Evolutionary conservation across 2,888 invertebrate genomes (phyloP), one percentile per base, ranked within the genome.

Genomic region (Rhorus exstirpatorius): DNA sequence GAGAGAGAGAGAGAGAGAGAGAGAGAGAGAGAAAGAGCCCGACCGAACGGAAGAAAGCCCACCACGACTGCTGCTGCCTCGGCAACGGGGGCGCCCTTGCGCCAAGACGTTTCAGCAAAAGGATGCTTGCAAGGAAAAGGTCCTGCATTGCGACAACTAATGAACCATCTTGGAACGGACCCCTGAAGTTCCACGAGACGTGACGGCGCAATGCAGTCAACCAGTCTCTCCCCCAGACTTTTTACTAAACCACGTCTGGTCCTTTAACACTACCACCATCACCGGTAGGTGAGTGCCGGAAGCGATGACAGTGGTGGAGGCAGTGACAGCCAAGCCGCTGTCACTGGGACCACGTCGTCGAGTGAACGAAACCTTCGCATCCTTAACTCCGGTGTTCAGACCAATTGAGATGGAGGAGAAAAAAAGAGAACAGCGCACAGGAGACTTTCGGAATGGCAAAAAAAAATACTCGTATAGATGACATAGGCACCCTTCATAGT

Each of bases 101-200:
- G 72, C 75, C 31, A 26, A 60, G 53, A 53, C 65, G 53, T 44
- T 51, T 21, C 63, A 21, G 84, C 71, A 81, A 79, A 75, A 72
- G 55, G 53, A 74, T 63, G 81, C 76, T 51, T 38, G 79, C 55
- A 81, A 86, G 85, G 75, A 82, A 87, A 86, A 88, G 89, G 90
- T 90, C 91, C 92, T 92, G 92, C 92, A 92, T 91, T 92, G 92
- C 92, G 92, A 92, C 92, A 91, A 90, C 92, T 92, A 92, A 92
- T 92, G 92, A 92, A 92, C 91, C 92, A 91, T 92, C 91, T 92
- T 91, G 90, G 90, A 90, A 88, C 87, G 88, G 89, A 90, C 89
- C 86, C 87, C 89, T 88, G 84, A 91, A 91, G 88, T 91, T 91
- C 89, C 89, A 85, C 86, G 91, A 87, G 91, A 92, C 92, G 92